Evolutionary conservation across 2,113 vertebrate species (phyloP), one percentile per base, ranked within the genome.

Genomic region (Falco punctatus): DNA sequence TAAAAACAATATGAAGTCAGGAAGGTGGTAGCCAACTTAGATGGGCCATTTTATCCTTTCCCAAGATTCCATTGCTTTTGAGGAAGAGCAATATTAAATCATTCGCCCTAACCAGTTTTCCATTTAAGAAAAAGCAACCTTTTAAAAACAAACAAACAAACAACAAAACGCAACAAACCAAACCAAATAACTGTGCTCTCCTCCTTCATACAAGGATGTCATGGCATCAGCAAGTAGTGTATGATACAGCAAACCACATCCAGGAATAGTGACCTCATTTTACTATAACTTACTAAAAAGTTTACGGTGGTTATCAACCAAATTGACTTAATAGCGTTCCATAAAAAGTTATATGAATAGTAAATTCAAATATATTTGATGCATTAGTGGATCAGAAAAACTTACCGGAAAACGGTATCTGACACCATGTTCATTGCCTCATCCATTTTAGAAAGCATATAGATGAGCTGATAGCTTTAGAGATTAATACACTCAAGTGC

Each of bases 341-440:
- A 97, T 96, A 94, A 97, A 97, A 96, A 81, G 74, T 96, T 97
- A 84, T 81, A 88, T 90, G 94, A 95, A 81, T 79, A 94, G 73
- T 96, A 94, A 96, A 97, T 96, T 96, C 84, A 96, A 86, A 96
- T 94, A 92, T 79, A 97, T 97, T 90, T 88, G 81, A 92, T 94
- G 80, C 82, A 91, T 97, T 96, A 97, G 85, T 33, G n/a, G 87
- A 85, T 84, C 85, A 89, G 93, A 86, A 96, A 97, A 95, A 54
- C 94, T 96, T 97, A 92, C 95, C 5, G 81, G 92, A 81, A 96
- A 94, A 87, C 81, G 91, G 72, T n/a, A 59, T 79, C 67, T 95
- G 90, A 97, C 93, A 96, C 73, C 49, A 12, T 33, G 55, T 94
- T 93, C 96, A 96, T 92, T 93, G 93, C 89, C 75, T 89, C 86